Conservation (phyloP, 2,113 vertebrate genomes). For the Pangasianodon hypophthalmus region DNA sequence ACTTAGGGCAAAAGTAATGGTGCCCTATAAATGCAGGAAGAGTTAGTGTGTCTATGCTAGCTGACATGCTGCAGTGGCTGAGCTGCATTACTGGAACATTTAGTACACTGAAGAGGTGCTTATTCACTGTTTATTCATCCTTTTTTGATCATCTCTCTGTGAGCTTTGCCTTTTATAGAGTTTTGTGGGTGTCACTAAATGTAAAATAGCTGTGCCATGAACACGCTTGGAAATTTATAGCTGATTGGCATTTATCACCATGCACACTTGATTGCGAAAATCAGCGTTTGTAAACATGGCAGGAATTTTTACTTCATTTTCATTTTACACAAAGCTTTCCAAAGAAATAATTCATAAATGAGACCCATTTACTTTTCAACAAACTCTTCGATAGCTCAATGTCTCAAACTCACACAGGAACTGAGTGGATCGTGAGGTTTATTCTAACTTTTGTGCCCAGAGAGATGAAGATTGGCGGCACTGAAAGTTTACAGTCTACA, state of each 20-base stretch:
- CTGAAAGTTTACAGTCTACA: not conserved
- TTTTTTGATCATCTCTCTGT: not conserved
- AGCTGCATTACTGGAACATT: not conserved
- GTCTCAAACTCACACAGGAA: not conserved
- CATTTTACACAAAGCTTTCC: not conserved
- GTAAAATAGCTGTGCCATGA: not conserved
- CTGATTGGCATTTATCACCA: not conserved
- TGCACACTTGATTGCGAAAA: not conserved
- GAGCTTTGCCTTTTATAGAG: not conserved
- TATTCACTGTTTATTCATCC: not conserved
- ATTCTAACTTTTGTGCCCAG: not conserved
- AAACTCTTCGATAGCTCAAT: not conserved
- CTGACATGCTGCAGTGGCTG: not conserved
- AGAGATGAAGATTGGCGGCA: not conserved
- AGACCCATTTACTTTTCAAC: not conserved
- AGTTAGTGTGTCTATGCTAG: not conserved
- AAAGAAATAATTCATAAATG: not conserved
- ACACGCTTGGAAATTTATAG: not conserved
- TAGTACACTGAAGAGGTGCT: not conserved
- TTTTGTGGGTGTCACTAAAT: not conserved
- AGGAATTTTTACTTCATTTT: not conserved
- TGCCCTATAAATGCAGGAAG: not conserved
- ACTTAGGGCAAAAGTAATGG: not conserved
- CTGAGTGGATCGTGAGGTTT: not conserved
- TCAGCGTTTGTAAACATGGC: not conserved